Base-by-base conservation (phyloP, 2,888 invertebrate species). In the Ceriagrion tenellum region DNA sequence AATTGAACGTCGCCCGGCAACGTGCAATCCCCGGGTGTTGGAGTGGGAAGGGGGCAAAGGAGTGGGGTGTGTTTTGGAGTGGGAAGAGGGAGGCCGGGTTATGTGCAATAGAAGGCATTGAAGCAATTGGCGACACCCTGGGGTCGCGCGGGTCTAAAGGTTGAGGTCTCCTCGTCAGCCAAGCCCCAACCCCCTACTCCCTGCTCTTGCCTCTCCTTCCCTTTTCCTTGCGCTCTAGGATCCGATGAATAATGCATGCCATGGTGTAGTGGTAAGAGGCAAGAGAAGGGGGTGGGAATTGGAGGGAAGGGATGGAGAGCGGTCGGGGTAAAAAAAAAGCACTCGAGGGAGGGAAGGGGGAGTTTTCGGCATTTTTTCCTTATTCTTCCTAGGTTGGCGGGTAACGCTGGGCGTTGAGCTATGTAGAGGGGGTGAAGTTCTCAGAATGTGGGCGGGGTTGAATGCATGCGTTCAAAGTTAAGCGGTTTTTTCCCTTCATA, bases 71-170 rank as follows among this genome's bases (percentile, higher is more conserved):
- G 23, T 23, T 59, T 59, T 16, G 18, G 59, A 23, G 20, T 59
- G 16, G 4, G 59, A 23, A 59, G 59, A 59, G 59, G 59, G 81
- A 8, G 20, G 59, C 18, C 18, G 59, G 59, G 59, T 59, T 18
- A 23, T 47, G 47, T 47, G 47, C 47, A 47, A 47, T 23, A 23
- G 59, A 4, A 59, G 59, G 59, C 59, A 59, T 59, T 23, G 59
- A 59, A 59, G 88, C 88, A 88, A 88, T 88, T 40, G 88, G 88
- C 40, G 88, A 30, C 88, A 30, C 88, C 88, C 88, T 88, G 88
- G 88, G 88, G 30, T n/a, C n/a, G n/a, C 88, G 88, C 30, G 88
- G 88, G 59, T 18, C 47, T 0, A 18, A 88, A 88, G 88, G 13
- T 20, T 40, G 88, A 47, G 40, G 35, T 47, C 88, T 40, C 47